These are phyloP conservation scores for Julus scandinavius DNA, from an alignment of 2,888 invertebrate genomes.

Conservation along the genomic window DNA sequence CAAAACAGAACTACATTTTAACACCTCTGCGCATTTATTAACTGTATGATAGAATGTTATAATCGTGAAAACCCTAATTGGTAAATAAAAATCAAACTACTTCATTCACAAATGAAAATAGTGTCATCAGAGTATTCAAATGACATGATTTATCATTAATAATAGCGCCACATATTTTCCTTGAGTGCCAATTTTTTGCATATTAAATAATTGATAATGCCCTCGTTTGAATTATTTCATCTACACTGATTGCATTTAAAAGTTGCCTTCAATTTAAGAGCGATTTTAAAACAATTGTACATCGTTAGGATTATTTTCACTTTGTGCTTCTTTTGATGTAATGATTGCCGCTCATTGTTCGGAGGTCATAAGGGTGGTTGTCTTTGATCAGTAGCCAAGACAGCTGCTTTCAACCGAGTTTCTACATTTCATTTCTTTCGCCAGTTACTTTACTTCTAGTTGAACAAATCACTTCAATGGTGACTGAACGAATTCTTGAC, in stretches of 20 bases:
- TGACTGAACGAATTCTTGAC: constrained; percentile 6
- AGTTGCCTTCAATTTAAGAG: not conserved
- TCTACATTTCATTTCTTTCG: not conserved
- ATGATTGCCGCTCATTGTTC: not conserved
- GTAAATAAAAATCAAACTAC: no score
- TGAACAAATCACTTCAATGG: not conserved
- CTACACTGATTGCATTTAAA: not conserved
- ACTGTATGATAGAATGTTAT: no score
- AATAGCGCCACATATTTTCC: no score
- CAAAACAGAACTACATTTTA: no score
- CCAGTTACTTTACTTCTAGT: not conserved
- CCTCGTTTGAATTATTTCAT: not conserved
- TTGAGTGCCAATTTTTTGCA: not conserved
- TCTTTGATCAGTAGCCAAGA: not conserved
- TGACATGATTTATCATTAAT: no score
- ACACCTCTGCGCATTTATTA: no score
- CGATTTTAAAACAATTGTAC: not conserved
- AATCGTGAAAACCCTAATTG: no score
- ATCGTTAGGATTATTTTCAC: not conserved
- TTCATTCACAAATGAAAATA: no score
- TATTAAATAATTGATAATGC: not conserved
- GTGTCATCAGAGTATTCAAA: no score
- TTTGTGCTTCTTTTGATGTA: not conserved
- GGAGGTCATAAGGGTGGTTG: not conserved
- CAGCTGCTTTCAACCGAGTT: not conserved